Base-by-base conservation (phyloP, 1,140 invertebrate species). In the Drosophila quadrilineata region DNA sequence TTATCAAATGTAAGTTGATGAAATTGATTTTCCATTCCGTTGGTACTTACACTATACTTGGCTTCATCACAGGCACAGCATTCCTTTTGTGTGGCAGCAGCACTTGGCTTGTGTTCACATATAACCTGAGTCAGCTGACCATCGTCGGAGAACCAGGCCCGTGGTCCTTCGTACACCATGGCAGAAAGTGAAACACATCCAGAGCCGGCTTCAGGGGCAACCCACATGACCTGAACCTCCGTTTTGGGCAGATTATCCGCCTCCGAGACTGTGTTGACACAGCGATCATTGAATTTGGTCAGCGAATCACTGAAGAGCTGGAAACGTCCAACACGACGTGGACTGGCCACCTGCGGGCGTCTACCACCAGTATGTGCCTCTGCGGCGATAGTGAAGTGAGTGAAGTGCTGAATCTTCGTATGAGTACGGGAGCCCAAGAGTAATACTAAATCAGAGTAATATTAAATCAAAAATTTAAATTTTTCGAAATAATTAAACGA, bases 31-130 rank as follows among this genome's bases (percentile, higher is more conserved):
- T 28, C 5, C 6, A 19, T 10, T 3, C 0, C 1, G 8, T 1
- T 6, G 0, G 1, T 0, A 88, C 92, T 91, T 87, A 96, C 95
- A 88, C 93, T 95, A 80, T 97, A 98, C 89, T 97, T 97, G 31
- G 96, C 96, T 80, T 97, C 95, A 87, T 98, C 96, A 88, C 97
- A 98, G 36, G 96, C 95, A 88, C 96, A 98, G 88, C 97, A 98
- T 35, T 90, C 91, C 12, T 91, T 89, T 35, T 93, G 92, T 9
- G 92, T 89, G 22, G 92, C 91, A 3, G 91, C 88, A 0, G 90
- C 75, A 54, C 71, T 75, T 0, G 75, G 56, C 48, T 82, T 86
- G 17, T 90, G 90, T 87, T 98, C 96, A 88, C 98, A 99, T 28
- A 99, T 92, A 40, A 94, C 93, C 76, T 93, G 93, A 0, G 94